Conservation (phyloP, 2,888 invertebrate species). For the Stenurella melanura region DNA sequence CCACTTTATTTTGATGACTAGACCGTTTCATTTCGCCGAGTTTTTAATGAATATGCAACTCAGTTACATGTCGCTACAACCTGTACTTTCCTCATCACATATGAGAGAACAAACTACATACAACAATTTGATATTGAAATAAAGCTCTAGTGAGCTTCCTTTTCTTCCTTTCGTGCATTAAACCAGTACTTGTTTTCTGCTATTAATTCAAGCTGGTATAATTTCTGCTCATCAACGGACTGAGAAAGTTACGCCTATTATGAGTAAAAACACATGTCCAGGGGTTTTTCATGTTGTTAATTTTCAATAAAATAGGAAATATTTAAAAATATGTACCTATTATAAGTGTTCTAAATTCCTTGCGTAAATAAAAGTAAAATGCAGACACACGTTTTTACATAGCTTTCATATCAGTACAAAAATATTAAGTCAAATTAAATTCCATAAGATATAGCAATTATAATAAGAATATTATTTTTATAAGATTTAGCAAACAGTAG, state of each 20-base stretch:
- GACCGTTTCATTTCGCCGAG: slow-evolving; percentile 40
- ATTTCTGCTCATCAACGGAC: not conserved
- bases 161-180: slow-evolving; percentile 5
- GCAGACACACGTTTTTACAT: not conserved
- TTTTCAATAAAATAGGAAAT: not conserved
- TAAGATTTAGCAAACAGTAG: too few relatives aligned
- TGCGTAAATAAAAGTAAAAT: not conserved
- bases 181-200: not conserved
- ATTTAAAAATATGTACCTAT: too few relatives aligned
- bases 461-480: too few relatives aligned
- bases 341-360: not conserved
- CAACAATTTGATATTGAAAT: slow-evolving; percentile 32
- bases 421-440: too few relatives aligned
- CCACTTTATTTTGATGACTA: slow-evolving; percentile 38
- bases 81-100: slow-evolving; percentile 42
- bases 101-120: slow-evolving; percentile 44
- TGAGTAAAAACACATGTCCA: not conserved
- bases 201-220: not conserved
- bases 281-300: not conserved
- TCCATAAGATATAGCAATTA: too few relatives aligned
- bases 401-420: not conserved
- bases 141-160: slow-evolving; percentile 15
- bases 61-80: slow-evolving; percentile 42
- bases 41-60: slow-evolving; percentile 42
- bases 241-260: not conserved